These are phyloP conservation scores for Cynopterus brachyotis DNA, from an alignment of 2,113 vertebrate genomes.

Conservation along the genomic window DNA sequence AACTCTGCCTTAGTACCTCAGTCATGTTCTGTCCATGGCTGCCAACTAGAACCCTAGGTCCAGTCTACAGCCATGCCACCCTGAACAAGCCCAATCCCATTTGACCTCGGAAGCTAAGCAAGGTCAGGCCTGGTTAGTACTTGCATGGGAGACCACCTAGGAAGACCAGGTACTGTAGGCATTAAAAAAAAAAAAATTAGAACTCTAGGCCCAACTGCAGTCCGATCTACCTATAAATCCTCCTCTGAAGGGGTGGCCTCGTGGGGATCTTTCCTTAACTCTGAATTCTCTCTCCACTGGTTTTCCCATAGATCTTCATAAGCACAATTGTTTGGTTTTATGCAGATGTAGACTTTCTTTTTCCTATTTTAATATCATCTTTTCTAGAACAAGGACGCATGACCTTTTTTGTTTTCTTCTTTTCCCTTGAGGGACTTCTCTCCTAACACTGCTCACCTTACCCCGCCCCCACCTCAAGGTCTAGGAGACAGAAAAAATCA, in stretches of 20 bases:
- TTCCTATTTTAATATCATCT: neutral
- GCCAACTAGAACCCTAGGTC: neutral
- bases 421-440: neutral
- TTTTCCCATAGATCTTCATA: neutral
- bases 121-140: too few species aligned
- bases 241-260: neutral
- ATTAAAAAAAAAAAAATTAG: too few species aligned
- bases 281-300: neutral
- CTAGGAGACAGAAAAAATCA: neutral
- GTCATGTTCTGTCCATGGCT: neutral
- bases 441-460: neutral
- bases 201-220: neutral
- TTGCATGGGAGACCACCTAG: too few species aligned
- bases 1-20: neutral
- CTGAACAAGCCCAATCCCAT: neutral
- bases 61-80: neutral
- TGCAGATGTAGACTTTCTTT: neutral
- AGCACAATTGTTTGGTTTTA: neutral
- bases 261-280: neutral
- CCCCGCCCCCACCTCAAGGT: neutral
- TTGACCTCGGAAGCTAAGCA: too few species aligned
- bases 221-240: neutral
- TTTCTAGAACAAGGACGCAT: neutral
- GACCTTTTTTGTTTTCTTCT: neutral
- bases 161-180: too few species aligned